Conservation (phyloP, 2,888 invertebrate genomes). For the Ophion ellenae region DNA sequence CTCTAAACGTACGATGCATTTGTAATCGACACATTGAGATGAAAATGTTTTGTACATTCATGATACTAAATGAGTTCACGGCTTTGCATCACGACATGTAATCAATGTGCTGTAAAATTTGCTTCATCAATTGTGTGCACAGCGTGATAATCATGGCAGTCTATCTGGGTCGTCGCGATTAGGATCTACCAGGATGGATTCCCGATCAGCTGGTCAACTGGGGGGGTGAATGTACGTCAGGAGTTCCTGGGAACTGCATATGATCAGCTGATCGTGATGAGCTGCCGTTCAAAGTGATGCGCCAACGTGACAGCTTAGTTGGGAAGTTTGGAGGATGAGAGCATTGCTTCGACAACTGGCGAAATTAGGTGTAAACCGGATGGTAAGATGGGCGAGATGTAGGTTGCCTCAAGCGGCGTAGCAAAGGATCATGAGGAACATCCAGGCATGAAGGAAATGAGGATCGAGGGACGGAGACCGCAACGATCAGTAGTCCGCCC, state of each 20-base stretch:
- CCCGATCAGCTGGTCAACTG: no score
- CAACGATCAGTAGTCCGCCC: conserved; percentile 83
- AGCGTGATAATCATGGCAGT: no score
- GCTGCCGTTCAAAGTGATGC: background rate
- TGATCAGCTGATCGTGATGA: background rate
- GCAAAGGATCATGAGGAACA: conserved; percentile 58
- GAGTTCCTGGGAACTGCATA: background rate
- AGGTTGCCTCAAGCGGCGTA: conserved; percentile 21
- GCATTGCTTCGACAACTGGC: conserved; percentile 60
- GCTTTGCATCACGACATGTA: no score
- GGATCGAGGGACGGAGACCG: conserved; percentile 72
- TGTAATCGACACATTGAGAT: no score
- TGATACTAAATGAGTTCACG: no score
- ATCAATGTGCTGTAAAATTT: no score
- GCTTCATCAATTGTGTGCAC: no score
- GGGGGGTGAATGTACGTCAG: background rate
- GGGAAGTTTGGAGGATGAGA: conserved; percentile 18
- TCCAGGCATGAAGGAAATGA: conserved; percentile 57
- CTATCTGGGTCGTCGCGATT: no score
- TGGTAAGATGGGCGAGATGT: conserved; percentile 54
- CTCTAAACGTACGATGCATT: no score
- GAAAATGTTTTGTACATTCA: no score
- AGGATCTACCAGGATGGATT: no score
- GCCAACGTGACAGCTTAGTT: conserved; percentile 25
- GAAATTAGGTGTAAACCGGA: conserved; percentile 69